These are phyloP conservation scores for Poeciliopsis turneri DNA, from an alignment of 2,797 vertebrate genomes.

Conservation along the genomic window DNA sequence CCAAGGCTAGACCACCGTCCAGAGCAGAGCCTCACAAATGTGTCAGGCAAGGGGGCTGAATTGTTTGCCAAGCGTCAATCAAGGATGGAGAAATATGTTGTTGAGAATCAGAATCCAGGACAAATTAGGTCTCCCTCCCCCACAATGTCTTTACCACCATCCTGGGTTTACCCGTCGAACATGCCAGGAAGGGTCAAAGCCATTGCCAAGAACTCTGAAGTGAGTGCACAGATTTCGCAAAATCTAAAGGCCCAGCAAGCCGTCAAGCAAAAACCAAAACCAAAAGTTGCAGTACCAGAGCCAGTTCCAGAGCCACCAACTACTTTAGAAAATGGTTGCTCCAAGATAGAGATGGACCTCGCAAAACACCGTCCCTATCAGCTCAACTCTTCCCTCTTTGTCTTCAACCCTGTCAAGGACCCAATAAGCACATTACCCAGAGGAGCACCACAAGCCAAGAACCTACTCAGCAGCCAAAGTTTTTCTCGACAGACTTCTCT, in stretches of 20 bases:
- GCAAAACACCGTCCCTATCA: slow-evolving; percentile 91
- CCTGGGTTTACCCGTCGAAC: slow-evolving; percentile 91
- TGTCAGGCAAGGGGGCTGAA: slow-evolving; percentile 93
- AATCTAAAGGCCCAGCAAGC: slow-evolving; percentile 79
- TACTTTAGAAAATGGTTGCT: slow-evolving; percentile 85
- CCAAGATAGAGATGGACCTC: slow-evolving; percentile 89
- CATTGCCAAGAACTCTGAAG: slow-evolving; percentile 84
- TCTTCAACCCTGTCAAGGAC: slow-evolving; percentile 89
- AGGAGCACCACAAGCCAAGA: slow-evolving; percentile 84
- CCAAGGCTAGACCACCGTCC: slow-evolving; percentile 85
- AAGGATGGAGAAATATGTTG: slow-evolving; percentile 94
- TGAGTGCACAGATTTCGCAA: slow-evolving; percentile 82
- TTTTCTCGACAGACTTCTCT: slow-evolving; percentile 82
- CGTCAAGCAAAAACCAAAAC: slow-evolving; percentile 75
- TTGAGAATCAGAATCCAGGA: slow-evolving; percentile 82
- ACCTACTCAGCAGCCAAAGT: slow-evolving; percentile 67
- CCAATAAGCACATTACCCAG: slow-evolving; percentile 81
- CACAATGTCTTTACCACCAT: slow-evolving; percentile 95
- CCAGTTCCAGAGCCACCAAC: slow-evolving; percentile 70
- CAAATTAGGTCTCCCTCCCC: slow-evolving; percentile 89
- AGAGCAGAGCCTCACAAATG: slow-evolving; percentile 89
- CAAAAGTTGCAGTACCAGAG: slow-evolving; percentile 52
- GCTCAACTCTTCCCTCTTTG: slow-evolving; percentile 90
- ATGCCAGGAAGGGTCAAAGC: slow-evolving; percentile 86
- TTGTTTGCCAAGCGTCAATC: slow-evolving; percentile 94